A percentile compares a stretch with the other conserved stretches of the same genome.
Evolutionary conservation across 92 coral and sea anemone species (phyloP).

Genomic region (Plumapathes pennacea): DNA sequence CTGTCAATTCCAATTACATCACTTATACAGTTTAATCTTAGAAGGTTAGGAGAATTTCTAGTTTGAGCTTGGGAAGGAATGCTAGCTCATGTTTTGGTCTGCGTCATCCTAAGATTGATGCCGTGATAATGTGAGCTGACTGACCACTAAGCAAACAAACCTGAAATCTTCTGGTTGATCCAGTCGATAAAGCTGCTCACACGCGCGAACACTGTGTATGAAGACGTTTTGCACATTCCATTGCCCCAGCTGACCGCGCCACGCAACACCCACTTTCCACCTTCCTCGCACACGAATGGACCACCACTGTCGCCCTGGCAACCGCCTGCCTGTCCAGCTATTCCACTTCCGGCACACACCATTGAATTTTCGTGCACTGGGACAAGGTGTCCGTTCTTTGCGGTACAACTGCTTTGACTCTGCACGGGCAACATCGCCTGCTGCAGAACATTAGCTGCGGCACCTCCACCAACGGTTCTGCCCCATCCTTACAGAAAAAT

Average conservation of each 20-base stretch:
- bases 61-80: too few species aligned
- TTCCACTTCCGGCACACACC: constrained; percentile 43
- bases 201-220: constrained; percentile 75
- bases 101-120: too few species aligned
- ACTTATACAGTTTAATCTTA: too few species aligned
- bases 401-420: constrained; percentile 13
- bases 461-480: constrained; percentile 27
- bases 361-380: constrained; percentile 45
- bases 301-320: constrained; percentile 83
- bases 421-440: constrained; percentile 51
- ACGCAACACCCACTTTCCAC: constrained; percentile 52
- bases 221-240: constrained; percentile 46
- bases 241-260: constrained; percentile 92
- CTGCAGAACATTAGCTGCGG: constrained; percentile 42
- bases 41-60: too few species aligned
- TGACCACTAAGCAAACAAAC: too few species aligned
- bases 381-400: constrained; percentile 28
- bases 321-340: constrained; percentile 14
- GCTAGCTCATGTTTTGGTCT: too few species aligned
- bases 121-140: too few species aligned
- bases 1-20: too few species aligned
- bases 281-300: constrained; percentile 72
- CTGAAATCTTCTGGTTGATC: constrained; percentile 44
- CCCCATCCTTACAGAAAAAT: constrained; percentile 19
- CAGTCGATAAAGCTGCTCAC: constrained; percentile 62